Conservation (phyloP, 92 coral and sea anemone genomes). For the Nematostella vectensis region DNA sequence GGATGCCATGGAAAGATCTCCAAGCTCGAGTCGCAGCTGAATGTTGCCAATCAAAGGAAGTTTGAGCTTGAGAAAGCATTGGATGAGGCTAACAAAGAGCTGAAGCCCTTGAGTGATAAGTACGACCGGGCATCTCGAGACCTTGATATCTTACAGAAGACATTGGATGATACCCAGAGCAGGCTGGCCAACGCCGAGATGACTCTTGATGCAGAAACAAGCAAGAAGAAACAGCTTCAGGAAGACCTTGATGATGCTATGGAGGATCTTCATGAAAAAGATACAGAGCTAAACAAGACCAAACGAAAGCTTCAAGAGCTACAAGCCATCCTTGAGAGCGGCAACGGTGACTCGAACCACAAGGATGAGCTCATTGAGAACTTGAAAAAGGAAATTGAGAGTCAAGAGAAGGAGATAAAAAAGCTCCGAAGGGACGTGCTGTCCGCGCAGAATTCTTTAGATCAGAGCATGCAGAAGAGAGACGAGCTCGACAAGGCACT, state of each 20-base stretch:
- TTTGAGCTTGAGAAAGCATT: conserved; percentile 59
- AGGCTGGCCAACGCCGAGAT: conserved; percentile 56
- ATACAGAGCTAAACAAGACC: conserved; percentile 52
- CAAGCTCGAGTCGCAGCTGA: conserved; percentile 53
- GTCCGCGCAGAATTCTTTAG: conserved; percentile 34
- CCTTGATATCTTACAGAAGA: conserved; percentile 43
- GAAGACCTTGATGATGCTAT: conserved; percentile 55
- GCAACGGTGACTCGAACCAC: conserved; percentile 61
- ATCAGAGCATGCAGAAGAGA: conserved; percentile 39
- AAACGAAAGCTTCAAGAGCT: conserved; percentile 69
- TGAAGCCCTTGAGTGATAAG: conserved; percentile 39
- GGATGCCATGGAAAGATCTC: conserved; percentile 54
- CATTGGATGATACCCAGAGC: conserved; percentile 49
- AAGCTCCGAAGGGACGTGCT: conserved; percentile 52
- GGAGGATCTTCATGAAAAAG: conserved; percentile 48
- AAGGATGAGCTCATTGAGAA: conserved; percentile 64
- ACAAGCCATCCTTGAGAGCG: conserved; percentile 52
- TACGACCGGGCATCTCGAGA: conserved; percentile 49
- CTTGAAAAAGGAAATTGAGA: conserved; percentile 49
- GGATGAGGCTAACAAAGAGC: conserved; percentile 50
- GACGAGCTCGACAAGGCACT: conserved; percentile 48
- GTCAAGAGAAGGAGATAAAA: conserved; percentile 59
- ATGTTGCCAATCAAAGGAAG: conserved; percentile 42
- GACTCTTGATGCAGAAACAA: conserved; percentile 43
- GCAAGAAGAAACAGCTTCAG: conserved; percentile 58